Evolutionary conservation across 2,113 vertebrate species (phyloP), one percentile per base, ranked within the genome.

Genomic region (Micromys minutus): DNA sequence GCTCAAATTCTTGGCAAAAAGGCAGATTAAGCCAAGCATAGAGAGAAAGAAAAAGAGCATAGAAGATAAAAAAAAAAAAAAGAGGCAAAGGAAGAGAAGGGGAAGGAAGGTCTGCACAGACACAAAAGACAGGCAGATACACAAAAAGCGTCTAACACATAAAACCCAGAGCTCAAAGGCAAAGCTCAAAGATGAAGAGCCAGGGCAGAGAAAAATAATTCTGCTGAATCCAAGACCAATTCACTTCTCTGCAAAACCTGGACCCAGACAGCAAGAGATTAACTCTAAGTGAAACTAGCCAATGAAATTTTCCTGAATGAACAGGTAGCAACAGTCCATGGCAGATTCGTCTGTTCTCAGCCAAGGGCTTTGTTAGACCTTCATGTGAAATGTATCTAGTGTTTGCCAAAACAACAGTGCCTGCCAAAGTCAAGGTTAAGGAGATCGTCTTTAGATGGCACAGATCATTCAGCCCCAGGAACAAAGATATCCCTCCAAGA

Each of bases 361-460:
- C 63, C 92, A 95, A 95, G 69, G 67, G 94, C 90, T 95, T 90
- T 90, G 85, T 94, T 85, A 88, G 69, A 55, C 16, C 87, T 77
- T 45, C 72, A 94, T 39, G 39, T 92, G 45, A 55, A 89, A 57
- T 21, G 1, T 52, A 72, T n/a, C n/a, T 47, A 93, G 90, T 93
- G 77, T 92, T 95, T 93, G 94, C 90, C 87, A 36, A 5, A 92
- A 95, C 0, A 5, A 45, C 42, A 74, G 39, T 47, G 79, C 29
- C 57, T 93, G 81, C 91, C 89, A 84, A 72, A 7, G 13, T 69
- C 63, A 95, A 96, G 79, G 57, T 81, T 85, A 92, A 86, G 67
- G 71, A 95, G 59, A 88, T 39, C 1, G 50, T 87, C 81, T 29
- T 55, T 36, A 45, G 67, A 26, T 26, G 31, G 50, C 10, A 21